phyloP scores from a whole-genome alignment of 37 sponge, comb jelly and placozoan species.

The Ianthella basta region DNA sequence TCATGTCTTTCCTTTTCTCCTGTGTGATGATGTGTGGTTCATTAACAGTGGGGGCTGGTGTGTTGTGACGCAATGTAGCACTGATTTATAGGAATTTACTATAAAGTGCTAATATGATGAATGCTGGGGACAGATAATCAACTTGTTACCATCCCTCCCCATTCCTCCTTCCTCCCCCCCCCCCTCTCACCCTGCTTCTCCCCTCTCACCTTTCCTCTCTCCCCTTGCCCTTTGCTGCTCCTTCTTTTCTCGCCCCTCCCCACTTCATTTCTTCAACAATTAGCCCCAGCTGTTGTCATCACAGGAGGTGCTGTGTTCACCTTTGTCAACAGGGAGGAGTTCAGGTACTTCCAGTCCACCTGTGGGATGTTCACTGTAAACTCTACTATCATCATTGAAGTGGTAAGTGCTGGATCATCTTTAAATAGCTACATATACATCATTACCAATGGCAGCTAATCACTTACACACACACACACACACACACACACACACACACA shows the following conservation, averaged over 20 bases:
- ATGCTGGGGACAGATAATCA: no score
- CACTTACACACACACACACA: no score
- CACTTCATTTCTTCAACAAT: background rate
- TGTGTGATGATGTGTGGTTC: background rate
- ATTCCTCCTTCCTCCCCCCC: no score
- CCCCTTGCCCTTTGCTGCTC: no score
- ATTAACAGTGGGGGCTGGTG: background rate
- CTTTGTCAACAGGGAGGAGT: conserved; percentile 76
- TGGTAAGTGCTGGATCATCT: background rate
- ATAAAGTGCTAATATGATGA: background rate
- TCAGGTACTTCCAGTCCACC: conserved; percentile 80
- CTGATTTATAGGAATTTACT: background rate
- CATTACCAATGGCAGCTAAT: no score
- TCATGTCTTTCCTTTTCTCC: background rate
- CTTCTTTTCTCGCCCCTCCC: background rate
- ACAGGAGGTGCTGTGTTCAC: conserved; percentile 82
- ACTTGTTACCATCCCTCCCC: no score
- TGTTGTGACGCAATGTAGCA: background rate
- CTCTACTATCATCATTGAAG: conserved; percentile 72
- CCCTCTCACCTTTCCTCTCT: no score
- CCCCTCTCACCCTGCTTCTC: background rate
- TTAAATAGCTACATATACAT: no score
- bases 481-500: no score
- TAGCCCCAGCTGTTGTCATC: conserved; percentile 81
- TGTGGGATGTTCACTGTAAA: conserved; percentile 69